Base-by-base conservation (phyloP, 1,140 invertebrate species). In the Acromyrmex charruanus region DNA sequence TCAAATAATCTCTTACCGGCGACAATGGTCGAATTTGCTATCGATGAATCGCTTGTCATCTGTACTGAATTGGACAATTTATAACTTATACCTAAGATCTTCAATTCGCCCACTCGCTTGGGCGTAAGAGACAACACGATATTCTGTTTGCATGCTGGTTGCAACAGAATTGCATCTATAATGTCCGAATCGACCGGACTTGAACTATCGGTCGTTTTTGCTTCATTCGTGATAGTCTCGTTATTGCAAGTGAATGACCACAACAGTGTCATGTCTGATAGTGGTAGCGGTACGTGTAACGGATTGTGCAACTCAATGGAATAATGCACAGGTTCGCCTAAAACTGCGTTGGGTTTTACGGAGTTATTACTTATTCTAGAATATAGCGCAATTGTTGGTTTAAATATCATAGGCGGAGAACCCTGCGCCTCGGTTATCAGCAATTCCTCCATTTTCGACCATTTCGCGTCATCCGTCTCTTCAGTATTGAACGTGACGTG, bases 291-390 rank as follows among this genome's bases (percentile, higher is more conserved):
- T 63, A 98, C 97, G 87, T 97, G 97, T n/a, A 99, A 95, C 2
- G 98, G 97, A 95, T 99, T 99, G 65, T 96, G 95, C 58, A 99
- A 94, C 66, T 96, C 96, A 39, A 99, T 95, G 72, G 97, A 97
- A 74, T 99, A 96, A 94, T 97, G 97, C 71, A 99, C 97, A 12
- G 97, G 97, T 95, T 99, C 98, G 93, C 97, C 97, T 90, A 98
- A 96, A 86, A 98, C 97, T 35, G 97, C 97, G 63, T 97, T 95
- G 12, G 98, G 97, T 90, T 96, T 96, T 21, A 94, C 94, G 75
- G 96, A 97, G 92, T 97, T 97, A 86, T 97, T 96, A 75, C 97
- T 97, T 35, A 95, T 96, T 81, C 95, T 93, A 5, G 95, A 95
- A 90, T 97, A 98, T 21, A 98, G 95, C 80, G 97, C 97, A 18